Conservation (phyloP, 2,797 vertebrate genomes). For the Nyctibius grandis region DNA sequence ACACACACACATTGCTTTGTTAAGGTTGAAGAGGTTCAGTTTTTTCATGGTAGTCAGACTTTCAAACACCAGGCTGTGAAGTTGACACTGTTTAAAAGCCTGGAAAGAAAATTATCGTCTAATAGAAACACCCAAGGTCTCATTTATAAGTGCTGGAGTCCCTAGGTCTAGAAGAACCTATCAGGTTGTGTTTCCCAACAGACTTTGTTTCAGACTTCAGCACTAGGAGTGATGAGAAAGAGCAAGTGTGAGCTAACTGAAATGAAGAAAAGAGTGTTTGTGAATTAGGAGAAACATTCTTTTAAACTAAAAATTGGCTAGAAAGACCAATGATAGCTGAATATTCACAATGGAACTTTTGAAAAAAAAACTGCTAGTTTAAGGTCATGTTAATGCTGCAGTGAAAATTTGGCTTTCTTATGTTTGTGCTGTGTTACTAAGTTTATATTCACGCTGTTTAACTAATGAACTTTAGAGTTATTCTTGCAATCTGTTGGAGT, state of each 20-base stretch:
- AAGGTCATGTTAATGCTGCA: not conserved
- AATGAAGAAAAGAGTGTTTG: not conserved
- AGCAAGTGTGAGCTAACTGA: not conserved
- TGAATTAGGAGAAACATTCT: not conserved
- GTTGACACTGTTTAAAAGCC: not conserved
- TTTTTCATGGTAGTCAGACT: not conserved
- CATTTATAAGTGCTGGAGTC: not conserved
- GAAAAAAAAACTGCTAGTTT: not conserved
- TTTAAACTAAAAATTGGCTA: not conserved
- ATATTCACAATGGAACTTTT: not conserved
- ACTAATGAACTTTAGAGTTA: not conserved
- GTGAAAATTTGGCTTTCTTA: not conserved
- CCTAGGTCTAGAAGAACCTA: not conserved
- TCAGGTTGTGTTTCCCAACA: not conserved
- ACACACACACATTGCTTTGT: fast-evolving
- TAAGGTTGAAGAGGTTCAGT: not conserved
- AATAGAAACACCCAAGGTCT: not conserved
- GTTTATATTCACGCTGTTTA: not conserved
- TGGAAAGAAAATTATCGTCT: not conserved
- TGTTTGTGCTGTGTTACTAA: not conserved
- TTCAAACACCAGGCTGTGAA: not conserved
- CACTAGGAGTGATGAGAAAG: not conserved
- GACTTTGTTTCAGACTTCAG: not conserved
- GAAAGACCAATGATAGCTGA: not conserved
- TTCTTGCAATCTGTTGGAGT: not conserved